Percentiles rank a stretch among this genome's conserved stretches.
These are phyloP conservation scores for Drosophila neocordata DNA, from an alignment of 1,140 invertebrate genomes.

Conservation along the genomic window DNA sequence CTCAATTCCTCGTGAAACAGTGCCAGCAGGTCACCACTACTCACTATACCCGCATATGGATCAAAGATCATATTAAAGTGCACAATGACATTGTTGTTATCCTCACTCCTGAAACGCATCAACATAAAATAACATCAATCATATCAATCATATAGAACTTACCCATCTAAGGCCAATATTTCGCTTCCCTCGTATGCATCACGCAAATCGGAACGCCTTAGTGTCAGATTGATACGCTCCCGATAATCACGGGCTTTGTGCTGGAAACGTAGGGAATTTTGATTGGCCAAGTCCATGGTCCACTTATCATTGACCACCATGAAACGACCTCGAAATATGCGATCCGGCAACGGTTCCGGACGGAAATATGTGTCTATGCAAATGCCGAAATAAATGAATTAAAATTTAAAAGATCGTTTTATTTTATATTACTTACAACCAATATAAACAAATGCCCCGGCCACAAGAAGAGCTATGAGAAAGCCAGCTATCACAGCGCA, in stretches of 20 bases:
- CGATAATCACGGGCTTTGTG: slow-evolving; percentile 88
- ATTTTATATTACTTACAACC: slow-evolving; percentile 86
- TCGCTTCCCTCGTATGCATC: slow-evolving; percentile 80
- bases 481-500: slow-evolving; percentile 93
- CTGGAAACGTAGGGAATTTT: slow-evolving; percentile 87
- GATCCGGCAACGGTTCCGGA: slow-evolving; percentile 89
- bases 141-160: slow-evolving; percentile 53
- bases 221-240: slow-evolving; percentile 89
- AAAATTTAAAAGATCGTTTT: not conserved
- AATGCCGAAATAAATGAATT: too few species aligned
- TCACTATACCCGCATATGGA: slow-evolving; percentile 83
- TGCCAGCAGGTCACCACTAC: slow-evolving; percentile 74
- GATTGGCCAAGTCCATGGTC: slow-evolving; percentile 86
- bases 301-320: slow-evolving; percentile 88
- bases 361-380: slow-evolving; percentile 90
- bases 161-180: slow-evolving; percentile 88
- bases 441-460: slow-evolving; percentile 92
- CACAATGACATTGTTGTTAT: slow-evolving; percentile 87
- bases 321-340: slow-evolving; percentile 91
- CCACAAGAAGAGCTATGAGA: slow-evolving; percentile 90
- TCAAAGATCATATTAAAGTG: slow-evolving; percentile 90
- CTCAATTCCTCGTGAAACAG: slow-evolving; percentile 77
- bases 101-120: slow-evolving; percentile 83
- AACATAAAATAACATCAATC: not conserved
- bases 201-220: slow-evolving; percentile 87